These are phyloP conservation scores for Epizoanthus scotinus DNA, from an alignment of 92 coral and sea anemone genomes.

Conservation along the genomic window DNA sequence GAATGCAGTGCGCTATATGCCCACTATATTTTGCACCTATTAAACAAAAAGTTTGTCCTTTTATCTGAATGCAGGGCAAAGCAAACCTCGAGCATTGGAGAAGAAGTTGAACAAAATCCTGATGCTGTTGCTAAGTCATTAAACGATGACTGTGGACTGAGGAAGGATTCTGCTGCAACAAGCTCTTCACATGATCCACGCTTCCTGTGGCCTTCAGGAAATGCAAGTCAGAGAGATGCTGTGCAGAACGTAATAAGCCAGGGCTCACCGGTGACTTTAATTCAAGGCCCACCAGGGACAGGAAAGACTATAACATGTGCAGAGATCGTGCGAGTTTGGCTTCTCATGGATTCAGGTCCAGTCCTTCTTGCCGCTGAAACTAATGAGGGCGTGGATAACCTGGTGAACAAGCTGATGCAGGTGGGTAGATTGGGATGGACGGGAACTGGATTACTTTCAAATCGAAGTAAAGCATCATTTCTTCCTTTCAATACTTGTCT, in stretches of 20 bases:
- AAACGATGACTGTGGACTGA: constrained; percentile 25
- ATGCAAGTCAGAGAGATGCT: constrained; percentile 69
- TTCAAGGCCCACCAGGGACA: constrained; percentile 94
- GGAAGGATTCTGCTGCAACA: background rate
- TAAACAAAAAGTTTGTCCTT: background rate
- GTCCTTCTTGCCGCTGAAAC: constrained; percentile 86
- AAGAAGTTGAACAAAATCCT: background rate
- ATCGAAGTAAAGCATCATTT: background rate
- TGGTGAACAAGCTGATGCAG: constrained; percentile 52
- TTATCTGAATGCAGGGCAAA: background rate
- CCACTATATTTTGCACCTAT: background rate
- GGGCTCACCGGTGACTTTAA: constrained; percentile 53
- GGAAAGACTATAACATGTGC: constrained; percentile 89
- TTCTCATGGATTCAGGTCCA: constrained; percentile 26
- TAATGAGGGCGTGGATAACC: constrained; percentile 91
- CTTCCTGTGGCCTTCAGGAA: constrained; percentile 12
- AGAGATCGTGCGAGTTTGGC: constrained; percentile 69
- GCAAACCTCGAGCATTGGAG: background rate
- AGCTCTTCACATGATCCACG: background rate
- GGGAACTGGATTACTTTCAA: background rate
- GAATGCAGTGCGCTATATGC: background rate
- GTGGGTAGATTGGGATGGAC: background rate
- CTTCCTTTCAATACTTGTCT: no score
- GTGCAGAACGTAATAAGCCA: constrained; percentile 51
- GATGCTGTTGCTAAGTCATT: background rate